Base-by-base conservation (phyloP, 37 sponge, comb jelly and placozoan genomes). In the Halisarca cf. caerulea region DNA sequence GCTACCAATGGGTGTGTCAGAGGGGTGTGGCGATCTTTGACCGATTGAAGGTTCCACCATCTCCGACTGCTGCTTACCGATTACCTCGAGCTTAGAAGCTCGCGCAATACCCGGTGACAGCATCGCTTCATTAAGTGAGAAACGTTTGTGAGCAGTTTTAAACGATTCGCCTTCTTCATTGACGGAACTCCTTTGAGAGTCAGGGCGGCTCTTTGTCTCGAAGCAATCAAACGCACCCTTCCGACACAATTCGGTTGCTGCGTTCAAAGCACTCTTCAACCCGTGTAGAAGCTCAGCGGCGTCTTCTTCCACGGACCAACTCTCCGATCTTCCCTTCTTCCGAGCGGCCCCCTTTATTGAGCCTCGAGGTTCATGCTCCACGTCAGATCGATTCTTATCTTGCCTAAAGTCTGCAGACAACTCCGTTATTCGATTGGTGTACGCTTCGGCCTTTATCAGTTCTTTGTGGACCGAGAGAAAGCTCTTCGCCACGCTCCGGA, bases 401-500 rank as follows among this genome's bases (percentile, higher is more conserved):
- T n/a, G 58, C 62, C 60, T 23, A 21, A 37, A 8, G 18, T 71
- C 45, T 66, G 30, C 66, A 80, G 20, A 25, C 23, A 35, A 34
- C 61, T 62, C 69, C 83, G 80, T 38, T 78, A 35, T 33, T 6
- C 58, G 40, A 60, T 69, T 66, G 21, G 80, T 24, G 3, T 79
- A 79, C 0, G 66, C 54, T 36, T 79, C 66, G 47, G 51, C 82
- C 39, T 85, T 24, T 17, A 47, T 89, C 54, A 89, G 78, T 59
- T 85, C 81, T 0, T 66, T 45, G 18, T 80, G 86, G 23, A 89
- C 79, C 41, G 40, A 51, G 41, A 85, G 66, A 40, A 80, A 89
- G 66, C 85, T 80, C 41, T 85, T 70, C 23, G 90, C 61, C 17
- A 82, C 23, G 0, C 77, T 71, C 25, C 82, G 53, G 11, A 85